A percentile compares a stretch with the other conserved stretches of the same genome.
Conservation (phyloP, 2,113 vertebrate species). For the Forbesichthys agassizii region DNA sequence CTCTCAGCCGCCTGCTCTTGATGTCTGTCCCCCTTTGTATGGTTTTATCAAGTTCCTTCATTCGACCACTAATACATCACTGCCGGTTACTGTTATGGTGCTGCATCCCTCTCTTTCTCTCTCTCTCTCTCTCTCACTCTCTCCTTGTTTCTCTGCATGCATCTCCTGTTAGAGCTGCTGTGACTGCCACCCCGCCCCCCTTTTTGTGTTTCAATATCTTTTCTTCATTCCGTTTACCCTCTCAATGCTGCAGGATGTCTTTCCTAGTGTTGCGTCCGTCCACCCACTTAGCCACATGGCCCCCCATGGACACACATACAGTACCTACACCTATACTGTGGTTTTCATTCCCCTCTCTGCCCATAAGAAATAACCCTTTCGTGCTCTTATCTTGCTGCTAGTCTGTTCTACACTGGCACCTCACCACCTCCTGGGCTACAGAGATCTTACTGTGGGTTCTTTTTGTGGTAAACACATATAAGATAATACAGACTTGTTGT, state of each 20-base stretch:
- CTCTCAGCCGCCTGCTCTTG: slow-evolving; percentile 11
- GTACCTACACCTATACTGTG: neutral
- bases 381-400: slow-evolving; percentile 31
- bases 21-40: slow-evolving; percentile 20
- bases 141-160: slow-evolving; percentile 25
- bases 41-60: slow-evolving; percentile 19
- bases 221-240: slow-evolving; percentile 29
- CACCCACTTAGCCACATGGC: neutral
- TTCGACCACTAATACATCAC: slow-evolving; percentile 22
- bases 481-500: too few relatives aligned
- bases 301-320: neutral
- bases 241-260: slow-evolving; percentile 37
- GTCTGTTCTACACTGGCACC: slow-evolving; percentile 38
- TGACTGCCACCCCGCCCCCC: slow-evolving; percentile 21
- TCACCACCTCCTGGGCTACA: slow-evolving; percentile 40
- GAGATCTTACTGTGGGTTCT: slow-evolving; percentile 1
- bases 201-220: slow-evolving; percentile 6
- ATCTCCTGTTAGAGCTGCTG: slow-evolving; percentile 43
- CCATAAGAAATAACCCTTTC: slow-evolving; percentile 8
- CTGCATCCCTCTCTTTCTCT: slow-evolving; percentile 40
- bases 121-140: slow-evolving; percentile 32
- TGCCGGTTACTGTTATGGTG: neutral
- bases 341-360: slow-evolving; percentile 2
- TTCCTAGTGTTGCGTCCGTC: neutral
- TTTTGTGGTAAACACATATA: too few relatives aligned